phyloP scores from a whole-genome alignment of 2,797 vertebrate genomes.

The Bradypus variegatus region DNA sequence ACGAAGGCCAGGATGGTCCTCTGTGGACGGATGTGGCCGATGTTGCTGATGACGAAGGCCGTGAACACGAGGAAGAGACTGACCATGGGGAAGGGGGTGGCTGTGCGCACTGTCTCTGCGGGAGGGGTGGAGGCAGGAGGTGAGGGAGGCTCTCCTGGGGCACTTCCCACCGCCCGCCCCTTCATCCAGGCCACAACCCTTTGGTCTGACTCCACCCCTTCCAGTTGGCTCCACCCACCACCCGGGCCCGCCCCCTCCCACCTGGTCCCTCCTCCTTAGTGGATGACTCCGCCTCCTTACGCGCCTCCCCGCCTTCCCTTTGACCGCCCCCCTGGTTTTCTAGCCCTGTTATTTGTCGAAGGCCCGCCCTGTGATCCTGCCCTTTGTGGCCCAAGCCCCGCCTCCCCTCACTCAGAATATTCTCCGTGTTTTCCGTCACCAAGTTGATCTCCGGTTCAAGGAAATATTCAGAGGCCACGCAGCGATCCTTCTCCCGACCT shows the following conservation, averaged over 20 bases:
- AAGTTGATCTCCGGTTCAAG: slow-evolving; percentile 90
- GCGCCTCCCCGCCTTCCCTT: no score
- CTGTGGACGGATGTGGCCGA: slow-evolving; percentile 94
- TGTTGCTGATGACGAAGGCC: slow-evolving; percentile 95
- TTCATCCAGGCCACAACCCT: no score
- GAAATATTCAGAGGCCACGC: slow-evolving; percentile 92
- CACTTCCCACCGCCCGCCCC: background rate
- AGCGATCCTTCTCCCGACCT: slow-evolving; percentile 78
- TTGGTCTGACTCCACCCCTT: background rate
- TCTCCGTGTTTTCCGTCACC: slow-evolving; percentile 93
- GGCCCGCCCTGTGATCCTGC: background rate
- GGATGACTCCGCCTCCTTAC: background rate
- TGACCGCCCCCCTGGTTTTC: no score
- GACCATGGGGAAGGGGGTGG: slow-evolving; percentile 93
- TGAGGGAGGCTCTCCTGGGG: rapidly evolving
- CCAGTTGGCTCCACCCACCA: background rate
- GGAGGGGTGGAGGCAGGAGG: background rate
- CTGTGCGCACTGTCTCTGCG: slow-evolving; percentile 88
- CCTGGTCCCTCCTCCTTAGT: background rate
- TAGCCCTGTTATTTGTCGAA: background rate
- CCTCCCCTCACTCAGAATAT: slow-evolving; percentile 88
- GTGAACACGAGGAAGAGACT: slow-evolving; percentile 93
- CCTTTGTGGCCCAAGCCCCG: background rate
- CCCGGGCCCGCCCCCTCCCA: rapidly evolving
- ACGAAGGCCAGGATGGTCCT: slow-evolving; percentile 93